Conservation (phyloP, 2,797 vertebrate species). For the Gambusia yucatana region DNA sequence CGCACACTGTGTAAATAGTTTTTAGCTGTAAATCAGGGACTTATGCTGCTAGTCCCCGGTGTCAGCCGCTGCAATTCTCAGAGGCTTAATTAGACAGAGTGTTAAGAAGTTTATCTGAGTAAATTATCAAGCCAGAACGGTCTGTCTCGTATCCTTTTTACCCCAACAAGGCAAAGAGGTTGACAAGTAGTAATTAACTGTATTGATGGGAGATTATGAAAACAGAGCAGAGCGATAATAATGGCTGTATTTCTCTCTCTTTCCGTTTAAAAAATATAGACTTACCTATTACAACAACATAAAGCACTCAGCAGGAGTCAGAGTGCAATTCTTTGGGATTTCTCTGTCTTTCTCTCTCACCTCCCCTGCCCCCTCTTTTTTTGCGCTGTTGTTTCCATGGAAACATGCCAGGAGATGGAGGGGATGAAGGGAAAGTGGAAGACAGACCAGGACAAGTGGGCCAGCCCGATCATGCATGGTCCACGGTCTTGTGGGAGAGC, state of each 20-base stretch:
- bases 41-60: constrained; percentile 10
- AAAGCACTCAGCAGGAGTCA: constrained; percentile 48
- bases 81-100: constrained; percentile 65
- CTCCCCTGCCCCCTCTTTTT: constrained; percentile 17
- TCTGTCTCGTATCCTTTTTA: constrained; percentile 50
- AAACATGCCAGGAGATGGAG: constrained; percentile 79
- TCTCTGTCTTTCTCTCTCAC: constrained; percentile 39
- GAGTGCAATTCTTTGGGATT: constrained; percentile 69
- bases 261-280: constrained; percentile 22
- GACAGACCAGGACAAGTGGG: constrained; percentile 69
- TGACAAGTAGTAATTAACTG: constrained; percentile 65
- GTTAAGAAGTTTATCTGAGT: constrained; percentile 62
- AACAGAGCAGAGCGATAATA: constrained; percentile 34
- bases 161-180: constrained; percentile 49
- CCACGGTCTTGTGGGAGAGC: constrained; percentile 68
- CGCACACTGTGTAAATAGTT: constrained; percentile 1
- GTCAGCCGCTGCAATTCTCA: constrained; percentile 56
- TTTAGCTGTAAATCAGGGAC: constrained; percentile 20
- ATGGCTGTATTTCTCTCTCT: constrained; percentile 9
- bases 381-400: constrained; percentile 83
- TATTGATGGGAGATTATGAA: constrained; percentile 55
- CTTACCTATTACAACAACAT: constrained; percentile 37
- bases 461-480: constrained; percentile 74
- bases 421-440: constrained; percentile 65
- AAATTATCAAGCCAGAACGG: constrained; percentile 61